Percentiles rank a stretch among this genome's conserved stretches.
These are phyloP conservation scores for Lampris incognitus DNA, from an alignment of 2,113 vertebrate species.

Conservation along the genomic window DNA sequence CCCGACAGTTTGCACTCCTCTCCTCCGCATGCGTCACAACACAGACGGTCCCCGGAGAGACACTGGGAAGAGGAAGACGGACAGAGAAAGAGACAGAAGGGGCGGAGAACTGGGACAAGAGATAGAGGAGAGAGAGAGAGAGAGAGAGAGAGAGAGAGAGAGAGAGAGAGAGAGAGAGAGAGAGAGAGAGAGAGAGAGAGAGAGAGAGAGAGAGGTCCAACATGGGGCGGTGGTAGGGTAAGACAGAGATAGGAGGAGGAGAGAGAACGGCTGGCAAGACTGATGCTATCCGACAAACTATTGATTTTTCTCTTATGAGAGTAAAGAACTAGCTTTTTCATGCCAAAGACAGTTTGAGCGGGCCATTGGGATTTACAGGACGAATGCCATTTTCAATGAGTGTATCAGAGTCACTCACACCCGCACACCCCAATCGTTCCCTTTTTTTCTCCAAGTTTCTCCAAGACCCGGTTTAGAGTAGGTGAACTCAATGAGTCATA, in stretches of 20 bases:
- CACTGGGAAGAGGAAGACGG: background rate
- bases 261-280: background rate
- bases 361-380: constrained; percentile 1
- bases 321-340: background rate
- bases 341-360: background rate
- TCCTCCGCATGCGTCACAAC: constrained; percentile 47
- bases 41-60: constrained; percentile 22
- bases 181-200: background rate
- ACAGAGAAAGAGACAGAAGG: background rate
- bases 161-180: background rate
- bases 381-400: background rate
- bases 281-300: background rate
- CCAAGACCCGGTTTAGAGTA: constrained; percentile 9
- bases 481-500: constrained; percentile 28
- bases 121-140: background rate
- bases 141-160: background rate
- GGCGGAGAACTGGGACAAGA: too few species aligned
- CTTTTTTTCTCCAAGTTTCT: constrained; percentile 5
- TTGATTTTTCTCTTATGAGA: constrained; percentile 1
- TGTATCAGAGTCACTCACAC: background rate
- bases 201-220: background rate
- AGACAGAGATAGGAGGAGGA: background rate
- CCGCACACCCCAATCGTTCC: background rate
- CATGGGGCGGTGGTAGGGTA: background rate
- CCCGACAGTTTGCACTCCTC: constrained; percentile 33